phyloP scores from a whole-genome alignment of 92 coral and sea anemone genomes.

The Pocillopora meandrina region DNA sequence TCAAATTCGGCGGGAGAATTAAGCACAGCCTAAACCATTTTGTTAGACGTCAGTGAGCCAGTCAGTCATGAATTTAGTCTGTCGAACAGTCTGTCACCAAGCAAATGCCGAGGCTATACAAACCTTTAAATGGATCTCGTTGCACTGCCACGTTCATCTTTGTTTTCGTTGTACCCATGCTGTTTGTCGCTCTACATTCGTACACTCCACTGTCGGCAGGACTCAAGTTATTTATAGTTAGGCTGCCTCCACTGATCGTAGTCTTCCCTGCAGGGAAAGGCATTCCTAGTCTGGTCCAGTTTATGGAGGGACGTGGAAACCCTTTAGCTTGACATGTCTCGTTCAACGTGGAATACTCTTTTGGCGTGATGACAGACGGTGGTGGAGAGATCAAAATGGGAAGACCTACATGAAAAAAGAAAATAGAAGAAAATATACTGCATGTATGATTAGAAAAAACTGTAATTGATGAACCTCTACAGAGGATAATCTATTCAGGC shows the following conservation, averaged over 20 bases:
- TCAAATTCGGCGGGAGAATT: no score
- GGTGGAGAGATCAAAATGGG: neutral
- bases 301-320: slow-evolving; percentile 4
- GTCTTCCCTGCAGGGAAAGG: slow-evolving; percentile 12
- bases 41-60: no score
- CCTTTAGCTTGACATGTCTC: slow-evolving; percentile 11
- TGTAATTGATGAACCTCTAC: no score
- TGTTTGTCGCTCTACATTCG: slow-evolving; percentile 20
- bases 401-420: neutral
- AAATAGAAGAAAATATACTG: neutral
- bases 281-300: slow-evolving; percentile 3
- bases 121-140: neutral
- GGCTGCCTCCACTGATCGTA: neutral
- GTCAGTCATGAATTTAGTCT: no score
- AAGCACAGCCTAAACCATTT: no score
- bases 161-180: slow-evolving; percentile 7
- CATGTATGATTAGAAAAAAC: no score
- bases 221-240: slow-evolving; percentile 4
- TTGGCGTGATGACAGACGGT: slow-evolving; percentile 2
- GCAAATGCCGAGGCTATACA: neutral
- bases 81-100: no score
- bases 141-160: slow-evolving; percentile 11
- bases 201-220: slow-evolving; percentile 28
- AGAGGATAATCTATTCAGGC: no score
- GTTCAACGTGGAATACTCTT: neutral